These are phyloP conservation scores for Syndactyla subalaris DNA, from an alignment of 2,797 vertebrate species.

Conservation along the genomic window DNA sequence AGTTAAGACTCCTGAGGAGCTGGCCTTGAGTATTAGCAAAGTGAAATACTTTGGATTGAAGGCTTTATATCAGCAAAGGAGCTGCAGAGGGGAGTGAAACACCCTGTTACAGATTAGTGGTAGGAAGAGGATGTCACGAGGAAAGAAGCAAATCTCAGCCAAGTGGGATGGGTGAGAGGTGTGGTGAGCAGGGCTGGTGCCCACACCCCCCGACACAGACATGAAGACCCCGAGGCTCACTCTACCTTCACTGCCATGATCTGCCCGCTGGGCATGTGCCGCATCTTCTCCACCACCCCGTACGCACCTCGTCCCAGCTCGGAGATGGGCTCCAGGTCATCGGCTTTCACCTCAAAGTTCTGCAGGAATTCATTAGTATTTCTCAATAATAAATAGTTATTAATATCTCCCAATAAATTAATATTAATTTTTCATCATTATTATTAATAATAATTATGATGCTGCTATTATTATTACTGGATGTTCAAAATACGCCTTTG, in stretches of 20 bases:
- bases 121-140: not conserved
- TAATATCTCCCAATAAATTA: too few species aligned
- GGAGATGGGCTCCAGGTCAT: slow-evolving; percentile 94
- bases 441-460: too few species aligned
- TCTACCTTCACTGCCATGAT: slow-evolving; percentile 99
- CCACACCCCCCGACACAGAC: not conserved
- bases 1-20: not conserved
- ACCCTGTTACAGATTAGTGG: not conserved
- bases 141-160: not conserved
- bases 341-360: slow-evolving; percentile 99
- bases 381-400: too few species aligned
- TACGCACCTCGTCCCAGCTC: slow-evolving; percentile 97
- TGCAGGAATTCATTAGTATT: slow-evolving; percentile 34
- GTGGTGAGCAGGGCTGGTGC: not conserved
- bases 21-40: not conserved
- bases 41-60: not conserved
- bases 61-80: not conserved
- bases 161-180: not conserved
- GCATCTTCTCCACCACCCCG: slow-evolving; percentile 97
- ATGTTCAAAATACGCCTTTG: not conserved
- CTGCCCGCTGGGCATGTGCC: slow-evolving; percentile 90
- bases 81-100: not conserved
- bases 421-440: too few species aligned
- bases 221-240: not conserved
- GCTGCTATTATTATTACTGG: not conserved